Conservation (phyloP, 2,888 invertebrate genomes). For the Habroteleia sp. region DNA sequence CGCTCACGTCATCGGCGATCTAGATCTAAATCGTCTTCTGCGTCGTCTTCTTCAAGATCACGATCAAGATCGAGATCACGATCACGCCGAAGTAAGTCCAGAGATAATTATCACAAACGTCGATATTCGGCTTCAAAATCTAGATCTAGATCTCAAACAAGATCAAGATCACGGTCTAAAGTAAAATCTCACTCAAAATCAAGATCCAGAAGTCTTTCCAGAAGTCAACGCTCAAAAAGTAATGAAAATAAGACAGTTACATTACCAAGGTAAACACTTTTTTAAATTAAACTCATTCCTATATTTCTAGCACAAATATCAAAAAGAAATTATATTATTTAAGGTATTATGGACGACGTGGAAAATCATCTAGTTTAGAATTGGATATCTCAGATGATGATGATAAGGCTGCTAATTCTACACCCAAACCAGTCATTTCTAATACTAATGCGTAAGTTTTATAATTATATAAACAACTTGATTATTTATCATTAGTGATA, state of each 20-base stretch:
- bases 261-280: constrained; percentile 78
- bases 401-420: constrained; percentile 72
- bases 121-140: constrained; percentile 76
- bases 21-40: constrained; percentile 67
- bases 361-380: constrained; percentile 76
- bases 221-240: constrained; percentile 76
- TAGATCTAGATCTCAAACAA: constrained; percentile 20
- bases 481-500: constrained; percentile 2
- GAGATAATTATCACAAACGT: constrained; percentile 73
- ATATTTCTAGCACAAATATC: no score
- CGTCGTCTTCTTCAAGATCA: constrained; percentile 73
- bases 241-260: constrained; percentile 74
- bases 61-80: constrained; percentile 74
- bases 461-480: not conserved
- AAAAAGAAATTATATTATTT: no score
- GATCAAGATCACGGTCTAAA: constrained; percentile 71
- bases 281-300: no score
- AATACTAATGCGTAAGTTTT: constrained; percentile 75
- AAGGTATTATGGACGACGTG: constrained; percentile 82
- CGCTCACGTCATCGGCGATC: constrained; percentile 69
- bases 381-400: constrained; percentile 65
- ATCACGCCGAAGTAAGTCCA: constrained; percentile 73
- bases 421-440: constrained; percentile 72
- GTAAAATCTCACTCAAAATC: constrained; percentile 74
- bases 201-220: constrained; percentile 73